Conservation (phyloP, 2,797 vertebrate genomes). For the Characodon lateralis region DNA sequence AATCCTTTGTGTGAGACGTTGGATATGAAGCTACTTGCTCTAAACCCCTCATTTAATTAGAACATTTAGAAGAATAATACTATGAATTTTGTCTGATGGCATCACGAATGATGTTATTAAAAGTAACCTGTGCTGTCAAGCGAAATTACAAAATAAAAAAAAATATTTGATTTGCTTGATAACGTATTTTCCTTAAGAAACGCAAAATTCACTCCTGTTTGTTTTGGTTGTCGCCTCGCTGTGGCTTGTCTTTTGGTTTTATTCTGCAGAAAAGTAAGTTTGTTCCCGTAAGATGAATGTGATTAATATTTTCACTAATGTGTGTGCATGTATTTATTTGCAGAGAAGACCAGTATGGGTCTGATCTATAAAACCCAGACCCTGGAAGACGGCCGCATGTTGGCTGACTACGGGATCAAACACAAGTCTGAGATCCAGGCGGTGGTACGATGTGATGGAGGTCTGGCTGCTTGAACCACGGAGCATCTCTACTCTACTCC, state of each 20-base stretch:
- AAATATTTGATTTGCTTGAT: neutral
- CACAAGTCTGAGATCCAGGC: neutral
- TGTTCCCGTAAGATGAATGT: neutral
- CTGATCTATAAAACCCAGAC: neutral
- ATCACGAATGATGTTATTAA: neutral
- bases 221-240: neutral
- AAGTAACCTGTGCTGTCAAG: neutral
- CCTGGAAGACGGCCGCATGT: neutral
- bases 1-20: neutral
- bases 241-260: neutral
- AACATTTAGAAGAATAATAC: neutral
- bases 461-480: neutral
- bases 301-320: neutral
- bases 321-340: neutral
- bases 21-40: neutral
- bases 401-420: neutral
- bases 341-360: neutral
- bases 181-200: neutral
- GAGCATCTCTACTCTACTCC: neutral
- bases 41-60: too few species aligned
- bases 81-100: neutral
- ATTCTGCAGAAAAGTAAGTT: neutral
- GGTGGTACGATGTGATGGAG: neutral
- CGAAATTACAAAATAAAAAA: neutral
- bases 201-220: neutral